phyloP scores from a whole-genome alignment of 2,888 invertebrate genomes.

The Pycnomerus fuliginosus region DNA sequence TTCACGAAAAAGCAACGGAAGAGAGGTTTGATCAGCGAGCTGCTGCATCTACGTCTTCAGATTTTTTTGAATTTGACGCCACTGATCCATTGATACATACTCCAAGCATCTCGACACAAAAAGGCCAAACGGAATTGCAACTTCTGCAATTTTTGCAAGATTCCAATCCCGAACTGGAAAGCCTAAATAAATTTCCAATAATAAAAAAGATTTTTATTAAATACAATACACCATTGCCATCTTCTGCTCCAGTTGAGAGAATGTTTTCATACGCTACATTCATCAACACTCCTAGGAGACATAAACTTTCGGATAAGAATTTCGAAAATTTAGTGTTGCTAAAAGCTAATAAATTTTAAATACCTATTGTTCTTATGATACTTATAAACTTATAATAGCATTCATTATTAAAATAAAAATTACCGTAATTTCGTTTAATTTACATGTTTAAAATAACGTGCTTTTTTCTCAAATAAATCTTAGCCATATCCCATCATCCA shows the following conservation, averaged over 20 bases:
- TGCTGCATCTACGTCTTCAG: background rate
- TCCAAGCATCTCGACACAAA: background rate
- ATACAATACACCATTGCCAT: conserved; percentile 25
- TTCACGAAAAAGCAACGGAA: background rate
- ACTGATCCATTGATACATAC: background rate
- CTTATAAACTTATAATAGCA: no score
- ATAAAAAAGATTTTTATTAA: conserved; percentile 25
- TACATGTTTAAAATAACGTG: no score
- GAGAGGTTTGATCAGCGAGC: background rate
- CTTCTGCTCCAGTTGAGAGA: conserved; percentile 25
- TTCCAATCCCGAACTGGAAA: conserved; percentile 2
- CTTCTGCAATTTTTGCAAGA: conserved; percentile 1
- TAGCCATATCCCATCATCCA: no score
- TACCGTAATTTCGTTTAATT: no score
- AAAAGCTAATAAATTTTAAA: conserved; percentile 7
- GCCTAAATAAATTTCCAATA: conserved; percentile 14
- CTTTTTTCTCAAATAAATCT: no score
- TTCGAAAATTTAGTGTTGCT: conserved; percentile 20
- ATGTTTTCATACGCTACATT: conserved; percentile 22
- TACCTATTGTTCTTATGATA: no score
- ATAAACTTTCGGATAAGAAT: conserved; percentile 15
- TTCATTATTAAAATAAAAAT: no score
- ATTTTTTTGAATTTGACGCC: background rate
- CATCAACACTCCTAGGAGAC: conserved; percentile 18
- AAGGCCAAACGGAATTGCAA: background rate